phyloP scores from a whole-genome alignment of 2,888 invertebrate genomes.

The Dynastes hyllus region DNA sequence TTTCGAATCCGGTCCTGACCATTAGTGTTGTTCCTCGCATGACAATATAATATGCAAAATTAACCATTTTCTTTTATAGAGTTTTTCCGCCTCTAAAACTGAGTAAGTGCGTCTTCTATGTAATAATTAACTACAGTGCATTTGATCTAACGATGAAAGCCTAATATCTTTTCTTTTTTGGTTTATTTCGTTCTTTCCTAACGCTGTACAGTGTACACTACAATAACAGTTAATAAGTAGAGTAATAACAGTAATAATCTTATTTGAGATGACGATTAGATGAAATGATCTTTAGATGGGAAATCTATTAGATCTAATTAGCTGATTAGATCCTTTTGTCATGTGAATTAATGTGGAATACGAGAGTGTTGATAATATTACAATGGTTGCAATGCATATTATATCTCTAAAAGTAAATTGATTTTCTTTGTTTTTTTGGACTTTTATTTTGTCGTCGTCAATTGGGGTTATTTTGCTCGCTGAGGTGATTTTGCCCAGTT shows the following conservation, averaged over 20 bases:
- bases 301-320: not conserved
- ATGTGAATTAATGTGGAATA: slow-evolving; percentile 55
- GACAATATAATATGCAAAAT: slow-evolving; percentile 68
- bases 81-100: not conserved
- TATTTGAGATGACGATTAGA: not conserved
- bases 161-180: slow-evolving; percentile 29
- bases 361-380: slow-evolving; percentile 23
- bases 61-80: slow-evolving; percentile 61
- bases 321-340: not conserved
- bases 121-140: not conserved
- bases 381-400: slow-evolving; percentile 69
- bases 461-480: not conserved
- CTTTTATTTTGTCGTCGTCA: not conserved
- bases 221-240: slow-evolving; percentile 65
- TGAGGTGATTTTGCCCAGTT: too few relatives aligned
- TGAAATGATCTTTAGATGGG: not conserved
- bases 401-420: slow-evolving; percentile 60
- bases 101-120: not conserved
- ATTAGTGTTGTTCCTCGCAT: slow-evolving; percentile 60
- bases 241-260: not conserved
- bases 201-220: slow-evolving; percentile 71
- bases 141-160: slow-evolving; percentile 62
- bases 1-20: slow-evolving; percentile 40
- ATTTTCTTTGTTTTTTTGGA: slow-evolving; percentile 51
- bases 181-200: slow-evolving; percentile 57